Percentiles rank a stretch among this genome's conserved stretches.
Conservation (phyloP, 1,140 invertebrate species). For the Homarus americanus region DNA sequence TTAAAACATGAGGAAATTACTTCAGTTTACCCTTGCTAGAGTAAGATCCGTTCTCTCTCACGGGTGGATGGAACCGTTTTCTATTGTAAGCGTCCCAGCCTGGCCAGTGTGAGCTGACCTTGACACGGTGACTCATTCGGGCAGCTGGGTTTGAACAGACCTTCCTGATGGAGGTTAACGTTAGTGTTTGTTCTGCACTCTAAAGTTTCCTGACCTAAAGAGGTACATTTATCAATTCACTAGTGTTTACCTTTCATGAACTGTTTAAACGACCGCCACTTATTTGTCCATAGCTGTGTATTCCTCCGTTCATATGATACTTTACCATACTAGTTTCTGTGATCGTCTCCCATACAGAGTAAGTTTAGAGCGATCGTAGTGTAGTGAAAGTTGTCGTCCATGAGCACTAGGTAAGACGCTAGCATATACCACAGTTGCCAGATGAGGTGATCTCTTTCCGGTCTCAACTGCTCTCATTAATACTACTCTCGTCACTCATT, state of each 20-base stretch:
- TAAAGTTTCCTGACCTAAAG: too few relatives aligned
- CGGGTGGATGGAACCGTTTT: neutral
- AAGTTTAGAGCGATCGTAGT: neutral
- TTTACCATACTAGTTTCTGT: too few relatives aligned
- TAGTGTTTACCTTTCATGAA: too few relatives aligned
- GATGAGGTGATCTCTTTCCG: neutral
- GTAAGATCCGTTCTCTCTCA: neutral
- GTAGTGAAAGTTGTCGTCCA: slow-evolving; percentile 25
- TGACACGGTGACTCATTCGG: neutral
- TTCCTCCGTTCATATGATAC: too few relatives aligned
- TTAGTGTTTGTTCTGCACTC: too few relatives aligned
- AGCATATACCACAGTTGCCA: slow-evolving; percentile 28
- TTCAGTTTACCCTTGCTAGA: neutral
- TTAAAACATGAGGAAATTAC: neutral
- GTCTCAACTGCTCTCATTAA: too few relatives aligned
- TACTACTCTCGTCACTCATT: too few relatives aligned
- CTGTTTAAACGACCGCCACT: too few relatives aligned
- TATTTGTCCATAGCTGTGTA: too few relatives aligned
- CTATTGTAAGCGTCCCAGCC: neutral
- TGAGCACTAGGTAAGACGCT: neutral
- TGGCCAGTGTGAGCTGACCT: neutral
- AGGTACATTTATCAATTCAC: too few relatives aligned
- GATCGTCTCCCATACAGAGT: too few relatives aligned
- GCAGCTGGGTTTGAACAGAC: neutral
- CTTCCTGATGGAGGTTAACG: too few relatives aligned